Evolutionary conservation across 2,113 vertebrate genomes (phyloP), one percentile per base, ranked within the genome.

Genomic region (Glaucomys volans): DNA sequence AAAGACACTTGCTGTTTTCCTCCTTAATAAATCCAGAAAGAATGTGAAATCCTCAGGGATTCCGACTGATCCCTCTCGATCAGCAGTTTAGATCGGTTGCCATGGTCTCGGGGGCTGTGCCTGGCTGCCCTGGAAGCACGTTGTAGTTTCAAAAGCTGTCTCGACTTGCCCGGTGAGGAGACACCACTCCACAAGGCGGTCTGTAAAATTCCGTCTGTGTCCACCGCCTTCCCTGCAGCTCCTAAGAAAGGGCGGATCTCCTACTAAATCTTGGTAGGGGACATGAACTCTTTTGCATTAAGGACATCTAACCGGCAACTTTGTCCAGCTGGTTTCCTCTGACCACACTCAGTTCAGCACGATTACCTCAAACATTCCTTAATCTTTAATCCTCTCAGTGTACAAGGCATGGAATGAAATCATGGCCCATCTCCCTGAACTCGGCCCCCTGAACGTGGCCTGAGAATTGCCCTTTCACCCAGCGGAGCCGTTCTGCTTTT

Each of bases 131-230:
- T 2, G 3, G 69, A 82, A 67, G 44, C 18, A 26, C 26, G 54
- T 40, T 20, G 2, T 24, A 26, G 62, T 80, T 87, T 71, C 93
- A 81, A 82, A 90, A 72, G 81, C 10, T 80, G 87, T 32, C 87
- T 87, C 71, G 44, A 89, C 90, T 95, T 90, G 85, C 81, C 42
- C 12, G 42, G 74, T 13, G 28, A 92, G 50, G 20, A 80, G 52
- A 42, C 54, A 40, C 52, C 5, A 0, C 84, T 79, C 93, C 57
- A 66, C 40, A 80, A 85, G 42, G 18, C 4, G 47, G 9, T 86
- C 82, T 79, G 94, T 86, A 89, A 97, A 94, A 79, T 94, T 97
- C 95, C 82, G 80, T 37, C 85, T 44, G 8, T 13, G 4, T 74
- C 52, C 52, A 54, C 22, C n/a, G 8, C 14, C 22, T 97, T 76